A percentile compares a stretch with the other conserved stretches of the same genome.
phyloP scores from a whole-genome alignment of 2,888 invertebrate species.

The Hemistola chrysoprasaria region DNA sequence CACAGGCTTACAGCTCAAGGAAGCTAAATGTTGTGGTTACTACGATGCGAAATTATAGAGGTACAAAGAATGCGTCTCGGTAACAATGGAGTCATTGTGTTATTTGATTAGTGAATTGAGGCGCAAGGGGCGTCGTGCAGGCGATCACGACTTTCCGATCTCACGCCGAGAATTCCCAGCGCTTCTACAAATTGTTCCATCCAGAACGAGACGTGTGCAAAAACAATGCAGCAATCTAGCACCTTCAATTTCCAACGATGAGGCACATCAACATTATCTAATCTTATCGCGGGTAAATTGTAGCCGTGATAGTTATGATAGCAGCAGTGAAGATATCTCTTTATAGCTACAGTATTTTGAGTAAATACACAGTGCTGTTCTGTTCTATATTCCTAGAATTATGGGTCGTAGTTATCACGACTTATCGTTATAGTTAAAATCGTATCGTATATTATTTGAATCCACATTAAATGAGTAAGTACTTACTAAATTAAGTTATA shows the following conservation, averaged over 20 bases:
- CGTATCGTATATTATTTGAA: too few species aligned
- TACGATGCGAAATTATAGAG: conserved; percentile 45
- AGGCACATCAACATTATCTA: conserved; percentile 28
- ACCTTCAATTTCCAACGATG: conserved; percentile 23
- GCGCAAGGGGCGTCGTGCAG: conserved; percentile 59
- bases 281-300: conserved; percentile 28
- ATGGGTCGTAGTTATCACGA: too few species aligned
- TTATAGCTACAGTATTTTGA: conserved; percentile 6
- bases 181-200: conserved; percentile 56
- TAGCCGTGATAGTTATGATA: conserved; percentile 23
- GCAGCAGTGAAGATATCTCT: conserved; percentile 19
- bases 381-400: too few species aligned
- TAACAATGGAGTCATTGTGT: conserved; percentile 70
- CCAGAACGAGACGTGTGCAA: conserved; percentile 43
- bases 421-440: too few species aligned
- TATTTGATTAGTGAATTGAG: conserved; percentile 66
- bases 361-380: too few species aligned
- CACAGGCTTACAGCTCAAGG: conserved; percentile 29
- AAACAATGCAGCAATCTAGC: conserved; percentile 35
- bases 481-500: too few species aligned
- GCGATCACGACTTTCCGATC: conserved; percentile 69
- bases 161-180: conserved; percentile 64
- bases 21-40: conserved; percentile 42
- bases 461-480: too few species aligned
- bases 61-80: conserved; percentile 49